Base-by-base conservation (phyloP, 2,888 invertebrate genomes). In the Archips crataeganus region DNA sequence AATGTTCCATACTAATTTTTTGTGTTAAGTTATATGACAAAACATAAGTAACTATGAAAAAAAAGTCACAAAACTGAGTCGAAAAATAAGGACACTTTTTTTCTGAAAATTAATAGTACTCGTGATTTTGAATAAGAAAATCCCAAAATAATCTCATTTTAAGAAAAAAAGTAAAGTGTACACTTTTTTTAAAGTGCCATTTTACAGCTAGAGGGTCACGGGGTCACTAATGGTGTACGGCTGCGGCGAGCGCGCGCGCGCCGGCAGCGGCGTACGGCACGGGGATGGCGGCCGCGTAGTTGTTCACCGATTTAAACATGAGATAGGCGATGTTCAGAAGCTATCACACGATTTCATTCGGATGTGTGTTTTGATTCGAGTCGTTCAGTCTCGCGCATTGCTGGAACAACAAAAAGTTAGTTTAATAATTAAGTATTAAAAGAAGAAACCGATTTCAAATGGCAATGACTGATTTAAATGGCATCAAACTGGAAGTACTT, bases 321-420 rank as follows among this genome's bases (percentile, higher is more conserved):
- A 96, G 95, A 85, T 95, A 96, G 94, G 96, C 96, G 93, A 95
- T 95, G 89, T 95, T 95, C 80, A 96, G 95, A 91, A 96, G 96
- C 96, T 96, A 97, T 97, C 97, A 97, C 95, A 97, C 97, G 87
- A 97, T 97, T 91, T 97, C 97, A 90, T 97, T 98, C 82, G 97
- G 97, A 93, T 97, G 97, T 82, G 96, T 95, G 90, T 97, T 97
- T 90, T 97, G 97, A 95, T 97, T 97, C 82, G 97, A 97, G 90
- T 97, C 96, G 88, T 97, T 97, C 82, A 96, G 96, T 85, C 97
- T 95, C 76, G 96, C 96, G 88, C 97, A 97, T 96, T 97, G 97
- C 97, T 97, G 95, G 39, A 96, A 96, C 86, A 82, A 87, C 85
- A 81, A 80, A 77, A 79, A 74, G 15, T 67, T 71, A 2, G 8